Evolutionary conservation across 2,888 invertebrate genomes (phyloP).

Genomic region (Trichogramma evanescens): DNA sequence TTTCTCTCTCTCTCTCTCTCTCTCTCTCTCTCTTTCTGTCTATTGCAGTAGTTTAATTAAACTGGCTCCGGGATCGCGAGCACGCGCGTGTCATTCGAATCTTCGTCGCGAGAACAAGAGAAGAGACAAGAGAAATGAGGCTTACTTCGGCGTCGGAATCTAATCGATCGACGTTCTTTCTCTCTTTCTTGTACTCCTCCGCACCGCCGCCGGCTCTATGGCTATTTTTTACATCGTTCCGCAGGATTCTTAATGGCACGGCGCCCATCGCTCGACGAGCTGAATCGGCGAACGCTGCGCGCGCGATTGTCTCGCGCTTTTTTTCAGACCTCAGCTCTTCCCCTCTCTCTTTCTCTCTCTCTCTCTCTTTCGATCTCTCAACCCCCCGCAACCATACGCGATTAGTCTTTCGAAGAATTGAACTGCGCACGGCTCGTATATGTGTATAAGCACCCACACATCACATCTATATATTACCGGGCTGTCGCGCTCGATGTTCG

Average conservation of each 20-base stretch:
- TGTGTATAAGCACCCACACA: too few species aligned
- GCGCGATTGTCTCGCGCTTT: neutral
- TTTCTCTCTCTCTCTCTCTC: too few species aligned
- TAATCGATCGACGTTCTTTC: conserved; percentile 16
- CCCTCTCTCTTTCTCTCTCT: neutral
- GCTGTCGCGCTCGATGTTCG: too few species aligned
- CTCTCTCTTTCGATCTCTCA: neutral
- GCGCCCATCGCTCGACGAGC: too few species aligned
- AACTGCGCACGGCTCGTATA: neutral
- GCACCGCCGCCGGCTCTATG: neutral
- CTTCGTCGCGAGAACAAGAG: neutral
- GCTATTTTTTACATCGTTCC: neutral
- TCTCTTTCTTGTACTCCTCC: neutral
- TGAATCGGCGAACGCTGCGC: neutral
- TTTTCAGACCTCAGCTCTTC: too few species aligned
- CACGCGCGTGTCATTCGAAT: neutral
- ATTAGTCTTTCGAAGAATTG: conserved; percentile 11
- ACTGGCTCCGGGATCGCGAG: conserved; percentile 25
- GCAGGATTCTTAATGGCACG: too few species aligned
- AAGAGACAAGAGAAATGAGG: neutral
- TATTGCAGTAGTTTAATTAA: conserved; percentile 35
- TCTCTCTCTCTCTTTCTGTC: too few species aligned
- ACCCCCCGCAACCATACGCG: neutral
- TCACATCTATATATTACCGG: too few species aligned
- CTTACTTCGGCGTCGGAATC: conserved; percentile 10